Conservation (phyloP, 2,113 vertebrate species). For the Cathartes aura region DNA sequence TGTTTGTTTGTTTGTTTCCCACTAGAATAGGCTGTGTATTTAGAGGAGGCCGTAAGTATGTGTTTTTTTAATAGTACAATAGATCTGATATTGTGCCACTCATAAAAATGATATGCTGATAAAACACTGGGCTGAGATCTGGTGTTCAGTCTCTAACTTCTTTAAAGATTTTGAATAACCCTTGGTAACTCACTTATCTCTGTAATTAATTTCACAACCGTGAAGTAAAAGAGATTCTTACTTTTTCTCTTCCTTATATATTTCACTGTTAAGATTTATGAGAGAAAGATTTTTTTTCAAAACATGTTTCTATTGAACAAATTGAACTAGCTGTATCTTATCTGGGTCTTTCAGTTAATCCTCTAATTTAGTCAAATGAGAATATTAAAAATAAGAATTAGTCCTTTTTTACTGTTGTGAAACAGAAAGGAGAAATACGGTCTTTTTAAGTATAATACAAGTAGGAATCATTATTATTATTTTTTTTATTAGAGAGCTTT, state of each 20-base stretch:
- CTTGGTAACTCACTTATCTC: conserved; percentile 14
- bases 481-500: neutral
- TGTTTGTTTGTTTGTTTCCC: neutral
- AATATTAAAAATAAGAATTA: conserved; percentile 14
- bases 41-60: neutral
- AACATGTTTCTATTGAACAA: conserved; percentile 3
- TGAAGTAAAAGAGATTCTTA: neutral
- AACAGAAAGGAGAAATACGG: neutral
- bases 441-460: neutral
- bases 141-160: neutral
- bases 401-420: neutral
- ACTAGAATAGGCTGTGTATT: neutral
- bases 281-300: neutral
- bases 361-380: conserved; percentile 32
- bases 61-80: neutral
- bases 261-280: neutral
- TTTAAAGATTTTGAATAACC: conserved; percentile 16
- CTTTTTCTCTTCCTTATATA: neutral
- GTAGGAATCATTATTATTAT: neutral
- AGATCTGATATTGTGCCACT: neutral
- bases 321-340: conserved; percentile 22
- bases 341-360: conserved; percentile 22
- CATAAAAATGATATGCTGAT: neutral
- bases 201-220: conserved; percentile 43
- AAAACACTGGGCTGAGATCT: neutral